phyloP scores from a whole-genome alignment of 1,140 invertebrate genomes.

The Ips nitidus region DNA sequence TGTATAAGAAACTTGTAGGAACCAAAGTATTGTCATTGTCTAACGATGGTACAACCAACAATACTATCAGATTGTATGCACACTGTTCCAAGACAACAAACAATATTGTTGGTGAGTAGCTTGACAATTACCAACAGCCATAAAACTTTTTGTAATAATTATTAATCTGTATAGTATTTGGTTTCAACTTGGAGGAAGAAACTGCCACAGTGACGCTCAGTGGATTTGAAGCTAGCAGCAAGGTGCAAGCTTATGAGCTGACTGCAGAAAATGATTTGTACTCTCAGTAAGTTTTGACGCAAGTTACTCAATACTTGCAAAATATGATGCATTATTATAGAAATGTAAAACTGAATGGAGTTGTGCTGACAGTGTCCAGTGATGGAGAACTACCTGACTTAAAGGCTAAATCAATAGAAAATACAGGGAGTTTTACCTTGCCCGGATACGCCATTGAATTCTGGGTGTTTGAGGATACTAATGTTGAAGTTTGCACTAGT shows the following conservation, averaged over 20 bases:
- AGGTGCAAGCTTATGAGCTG: constrained; percentile 1
- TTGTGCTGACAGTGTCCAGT: neutral
- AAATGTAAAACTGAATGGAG: neutral
- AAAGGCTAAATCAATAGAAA: neutral
- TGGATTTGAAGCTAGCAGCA: neutral
- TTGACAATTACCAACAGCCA: too few species aligned
- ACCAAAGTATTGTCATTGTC: constrained; percentile 60
- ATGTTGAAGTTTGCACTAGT: neutral
- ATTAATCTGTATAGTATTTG: constrained; percentile 8
- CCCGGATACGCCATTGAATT: neutral
- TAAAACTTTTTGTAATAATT: too few species aligned
- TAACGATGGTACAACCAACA: constrained; percentile 47
- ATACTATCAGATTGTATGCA: constrained; percentile 60
- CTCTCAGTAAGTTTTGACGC: constrained; percentile 6
- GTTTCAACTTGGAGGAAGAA: constrained; percentile 4
- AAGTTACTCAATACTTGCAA: neutral
- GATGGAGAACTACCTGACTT: constrained; percentile 5
- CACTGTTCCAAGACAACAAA: constrained; percentile 54
- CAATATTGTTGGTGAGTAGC: too few species aligned
- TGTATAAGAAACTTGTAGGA: constrained; percentile 71
- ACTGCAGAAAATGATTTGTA: neutral
- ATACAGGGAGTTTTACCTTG: neutral
- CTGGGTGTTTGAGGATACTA: neutral
- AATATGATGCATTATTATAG: neutral
- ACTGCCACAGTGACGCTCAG: neutral